These are phyloP conservation scores for Centropristis striata DNA, from an alignment of 2,113 vertebrate species.

Conservation along the genomic window DNA sequence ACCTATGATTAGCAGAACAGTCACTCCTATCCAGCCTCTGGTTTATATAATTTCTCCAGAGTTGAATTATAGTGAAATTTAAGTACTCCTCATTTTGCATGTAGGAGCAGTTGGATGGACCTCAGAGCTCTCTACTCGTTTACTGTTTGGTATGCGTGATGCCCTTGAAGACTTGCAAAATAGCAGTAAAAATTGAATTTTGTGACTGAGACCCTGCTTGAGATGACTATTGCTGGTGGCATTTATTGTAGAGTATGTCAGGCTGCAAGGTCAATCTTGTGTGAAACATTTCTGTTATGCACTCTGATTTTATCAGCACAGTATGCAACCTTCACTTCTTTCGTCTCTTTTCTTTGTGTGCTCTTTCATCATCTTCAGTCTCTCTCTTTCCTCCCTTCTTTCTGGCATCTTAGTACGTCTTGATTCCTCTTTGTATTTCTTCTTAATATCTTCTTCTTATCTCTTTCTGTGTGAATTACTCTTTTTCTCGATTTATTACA, in stretches of 20 bases:
- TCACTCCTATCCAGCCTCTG: slow-evolving; percentile 38
- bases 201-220: background rate
- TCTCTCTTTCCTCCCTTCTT: slow-evolving; percentile 24
- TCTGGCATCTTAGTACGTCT: slow-evolving; percentile 9
- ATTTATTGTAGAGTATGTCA: background rate
- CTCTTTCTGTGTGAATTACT: background rate
- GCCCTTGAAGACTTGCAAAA: background rate
- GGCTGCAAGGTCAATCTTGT: background rate
- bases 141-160: slow-evolving; percentile 4
- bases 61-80: slow-evolving; percentile 70
- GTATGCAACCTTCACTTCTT: slow-evolving; percentile 58
- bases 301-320: background rate
- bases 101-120: slow-evolving; percentile 25
- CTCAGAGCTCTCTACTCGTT: background rate
- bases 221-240: background rate
- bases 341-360: slow-evolving; percentile 21
- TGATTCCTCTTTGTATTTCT: background rate
- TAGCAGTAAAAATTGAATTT: background rate
- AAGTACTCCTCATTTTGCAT: slow-evolving; percentile 52
- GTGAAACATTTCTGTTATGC: background rate
- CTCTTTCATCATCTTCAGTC: slow-evolving; percentile 6
- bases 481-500: background rate
- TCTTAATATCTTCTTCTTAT: slow-evolving; percentile 4
- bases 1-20: slow-evolving; percentile 67
- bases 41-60: slow-evolving; percentile 57